phyloP scores from a whole-genome alignment of 2,113 vertebrate genomes.

The Clarias macrocephalus region DNA sequence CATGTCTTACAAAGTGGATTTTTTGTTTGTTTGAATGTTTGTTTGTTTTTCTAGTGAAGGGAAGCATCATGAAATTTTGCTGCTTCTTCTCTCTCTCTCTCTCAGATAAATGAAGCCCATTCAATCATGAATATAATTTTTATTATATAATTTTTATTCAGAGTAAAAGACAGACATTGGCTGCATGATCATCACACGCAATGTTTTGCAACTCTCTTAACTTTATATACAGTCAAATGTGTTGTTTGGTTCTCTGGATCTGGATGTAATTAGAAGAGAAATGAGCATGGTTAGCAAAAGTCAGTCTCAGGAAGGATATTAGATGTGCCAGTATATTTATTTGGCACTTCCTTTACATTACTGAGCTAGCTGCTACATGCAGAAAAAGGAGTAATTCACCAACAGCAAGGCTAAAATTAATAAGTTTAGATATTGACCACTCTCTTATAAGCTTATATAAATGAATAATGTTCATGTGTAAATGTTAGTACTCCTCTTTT shows the following conservation, averaged over 20 bases:
- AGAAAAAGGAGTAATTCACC: slow-evolving; percentile 11
- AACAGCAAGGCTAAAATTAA: background rate
- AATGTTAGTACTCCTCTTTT: too few species aligned
- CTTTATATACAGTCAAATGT: background rate
- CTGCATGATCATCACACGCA: background rate
- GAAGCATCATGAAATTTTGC: background rate
- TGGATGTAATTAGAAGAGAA: slow-evolving; percentile 5
- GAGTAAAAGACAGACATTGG: background rate
- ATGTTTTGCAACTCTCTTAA: background rate
- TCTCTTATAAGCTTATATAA: background rate
- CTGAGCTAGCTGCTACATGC: slow-evolving; percentile 7
- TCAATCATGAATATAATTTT: background rate
- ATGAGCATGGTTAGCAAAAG: slow-evolving; percentile 23
- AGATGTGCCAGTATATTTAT: slow-evolving; percentile 49
- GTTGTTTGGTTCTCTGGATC: background rate
- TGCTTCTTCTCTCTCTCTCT: background rate
- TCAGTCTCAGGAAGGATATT: slow-evolving; percentile 37
- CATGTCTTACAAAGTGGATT: background rate
- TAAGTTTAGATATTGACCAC: background rate
- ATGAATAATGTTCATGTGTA: too few species aligned
- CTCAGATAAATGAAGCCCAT: background rate
- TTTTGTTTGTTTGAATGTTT: background rate
- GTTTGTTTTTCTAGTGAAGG: background rate
- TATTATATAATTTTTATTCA: background rate
- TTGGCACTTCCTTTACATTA: slow-evolving; percentile 49